Percentiles rank a stretch among this genome's conserved stretches.
These are phyloP conservation scores for Caenorhabditis sinica DNA, from an alignment of 2,888 invertebrate genomes.

Conservation along the genomic window DNA sequence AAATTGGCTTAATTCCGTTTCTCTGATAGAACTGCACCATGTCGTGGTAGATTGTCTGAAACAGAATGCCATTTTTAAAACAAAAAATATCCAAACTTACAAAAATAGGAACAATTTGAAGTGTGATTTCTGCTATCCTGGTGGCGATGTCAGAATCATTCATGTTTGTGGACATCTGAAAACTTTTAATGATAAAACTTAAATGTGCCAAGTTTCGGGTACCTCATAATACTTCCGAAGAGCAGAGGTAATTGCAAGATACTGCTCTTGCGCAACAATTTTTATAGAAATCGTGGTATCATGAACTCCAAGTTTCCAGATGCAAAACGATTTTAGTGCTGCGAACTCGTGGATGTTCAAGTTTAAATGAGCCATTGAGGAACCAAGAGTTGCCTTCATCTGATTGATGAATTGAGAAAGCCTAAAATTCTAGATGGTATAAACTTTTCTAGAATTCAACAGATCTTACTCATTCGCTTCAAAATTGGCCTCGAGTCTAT, in stretches of 20 bases:
- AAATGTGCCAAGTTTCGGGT: too few relatives aligned
- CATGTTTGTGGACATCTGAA: slow-evolving; percentile 7
- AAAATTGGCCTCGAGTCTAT: neutral
- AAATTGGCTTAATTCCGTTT: neutral
- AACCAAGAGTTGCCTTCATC: neutral
- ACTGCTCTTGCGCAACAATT: slow-evolving; percentile 58
- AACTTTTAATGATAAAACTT: neutral
- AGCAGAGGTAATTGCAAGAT: slow-evolving; percentile 37
- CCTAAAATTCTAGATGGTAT: neutral
- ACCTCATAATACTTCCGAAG: slow-evolving; percentile 59
- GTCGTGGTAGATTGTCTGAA: slow-evolving; percentile 13
- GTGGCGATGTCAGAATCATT: slow-evolving; percentile 35
- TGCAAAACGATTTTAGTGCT: slow-evolving; percentile 67
- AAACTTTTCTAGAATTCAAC: neutral
- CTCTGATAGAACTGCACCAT: slow-evolving; percentile 20
- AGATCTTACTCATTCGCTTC: neutral
- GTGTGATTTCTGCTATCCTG: slow-evolving; percentile 52
- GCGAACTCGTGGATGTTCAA: slow-evolving; percentile 68
- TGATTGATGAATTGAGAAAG: slow-evolving; percentile 17
- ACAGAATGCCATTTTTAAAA: neutral
- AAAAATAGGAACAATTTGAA: slow-evolving; percentile 57
- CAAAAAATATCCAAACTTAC: neutral
- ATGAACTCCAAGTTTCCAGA: slow-evolving; percentile 66
- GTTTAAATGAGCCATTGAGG: slow-evolving; percentile 7
- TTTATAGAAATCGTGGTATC: slow-evolving; percentile 52